Conservation (phyloP, 1,140 invertebrate genomes). For the Brachionus asplanchnoidis region DNA sequence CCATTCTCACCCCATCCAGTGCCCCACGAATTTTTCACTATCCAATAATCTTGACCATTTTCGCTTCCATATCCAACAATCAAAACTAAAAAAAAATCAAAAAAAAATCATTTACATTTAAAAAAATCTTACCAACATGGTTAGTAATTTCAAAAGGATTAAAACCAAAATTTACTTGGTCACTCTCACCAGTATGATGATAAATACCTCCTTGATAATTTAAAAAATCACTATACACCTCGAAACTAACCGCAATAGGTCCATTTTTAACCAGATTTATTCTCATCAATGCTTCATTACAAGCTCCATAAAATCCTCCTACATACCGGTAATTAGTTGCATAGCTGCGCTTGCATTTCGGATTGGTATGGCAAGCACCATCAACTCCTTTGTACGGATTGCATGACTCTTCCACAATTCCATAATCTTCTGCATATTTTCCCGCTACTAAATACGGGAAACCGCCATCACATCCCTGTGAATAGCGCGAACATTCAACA, state of each 20-base stretch:
- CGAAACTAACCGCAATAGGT: constrained; percentile 60
- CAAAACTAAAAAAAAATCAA: constrained; percentile 46
- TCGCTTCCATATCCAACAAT: constrained; percentile 55
- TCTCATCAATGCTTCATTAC: constrained; percentile 61
- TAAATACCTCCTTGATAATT: constrained; percentile 41
- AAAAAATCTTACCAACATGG: constrained; percentile 47
- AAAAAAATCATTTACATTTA: background rate
- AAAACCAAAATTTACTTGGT: constrained; percentile 35
- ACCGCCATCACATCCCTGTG: constrained; percentile 59
- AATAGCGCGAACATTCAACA: constrained; percentile 59
- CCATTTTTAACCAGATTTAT: constrained; percentile 58
- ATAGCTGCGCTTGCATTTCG: constrained; percentile 55
- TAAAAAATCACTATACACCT: constrained; percentile 55
- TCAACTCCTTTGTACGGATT: constrained; percentile 57
- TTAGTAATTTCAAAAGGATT: constrained; percentile 49
- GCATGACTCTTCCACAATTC: constrained; percentile 58
- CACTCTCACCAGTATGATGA: constrained; percentile 43
- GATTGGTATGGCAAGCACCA: constrained; percentile 48
- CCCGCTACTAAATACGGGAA: constrained; percentile 62
- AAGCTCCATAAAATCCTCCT: constrained; percentile 50
- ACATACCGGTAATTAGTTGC: constrained; percentile 58
- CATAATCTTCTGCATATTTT: constrained; percentile 60
- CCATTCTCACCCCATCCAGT: constrained; percentile 60
- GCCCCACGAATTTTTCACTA: constrained; percentile 61
- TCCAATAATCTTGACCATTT: constrained; percentile 60